These are phyloP conservation scores for Cryptus viduatorius DNA, from an alignment of 2,888 invertebrate genomes.

Conservation along the genomic window DNA sequence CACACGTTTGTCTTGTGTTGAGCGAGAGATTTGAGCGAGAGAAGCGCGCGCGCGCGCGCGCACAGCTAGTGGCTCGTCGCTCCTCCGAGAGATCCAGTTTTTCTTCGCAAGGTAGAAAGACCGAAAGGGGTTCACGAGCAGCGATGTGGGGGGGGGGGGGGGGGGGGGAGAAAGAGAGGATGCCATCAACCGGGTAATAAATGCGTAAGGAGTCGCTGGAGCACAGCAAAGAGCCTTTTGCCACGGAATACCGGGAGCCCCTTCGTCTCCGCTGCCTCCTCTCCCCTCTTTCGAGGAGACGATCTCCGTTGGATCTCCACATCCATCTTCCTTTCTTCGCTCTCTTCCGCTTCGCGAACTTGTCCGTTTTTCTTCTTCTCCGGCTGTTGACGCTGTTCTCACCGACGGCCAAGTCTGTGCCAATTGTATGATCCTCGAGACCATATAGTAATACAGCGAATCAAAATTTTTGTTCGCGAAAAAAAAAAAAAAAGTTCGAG, in stretches of 20 bases:
- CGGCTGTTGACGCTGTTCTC: constrained; percentile 46
- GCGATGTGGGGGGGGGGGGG: constrained; percentile 19
- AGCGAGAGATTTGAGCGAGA: too few relatives aligned
- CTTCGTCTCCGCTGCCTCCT: constrained; percentile 52
- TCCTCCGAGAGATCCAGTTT: constrained; percentile 63
- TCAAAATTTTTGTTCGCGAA: background rate
- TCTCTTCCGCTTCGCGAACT: constrained; percentile 61
- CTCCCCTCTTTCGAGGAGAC: constrained; percentile 42
- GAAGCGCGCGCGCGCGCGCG: constrained; percentile 30
- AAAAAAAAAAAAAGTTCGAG: too few relatives aligned
- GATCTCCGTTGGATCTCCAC: constrained; percentile 61
- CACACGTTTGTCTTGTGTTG: too few relatives aligned
- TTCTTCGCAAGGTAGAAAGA: constrained; percentile 54
- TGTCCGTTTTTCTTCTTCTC: constrained; percentile 48
- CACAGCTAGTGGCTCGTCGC: constrained; percentile 13
- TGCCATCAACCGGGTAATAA: constrained; percentile 64
- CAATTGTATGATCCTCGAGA: constrained; percentile 35
- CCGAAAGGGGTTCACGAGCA: constrained; percentile 40
- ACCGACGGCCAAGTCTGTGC: constrained; percentile 40
- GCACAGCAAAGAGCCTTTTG: constrained; percentile 36
- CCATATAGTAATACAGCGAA: background rate
- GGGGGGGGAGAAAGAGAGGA: constrained; percentile 12
- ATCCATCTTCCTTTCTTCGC: constrained; percentile 66
- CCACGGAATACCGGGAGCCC: constrained; percentile 36
- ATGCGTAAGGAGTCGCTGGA: constrained; percentile 65